phyloP scores from a whole-genome alignment of 2,113 vertebrate genomes.

The Hippolais icterina region DNA sequence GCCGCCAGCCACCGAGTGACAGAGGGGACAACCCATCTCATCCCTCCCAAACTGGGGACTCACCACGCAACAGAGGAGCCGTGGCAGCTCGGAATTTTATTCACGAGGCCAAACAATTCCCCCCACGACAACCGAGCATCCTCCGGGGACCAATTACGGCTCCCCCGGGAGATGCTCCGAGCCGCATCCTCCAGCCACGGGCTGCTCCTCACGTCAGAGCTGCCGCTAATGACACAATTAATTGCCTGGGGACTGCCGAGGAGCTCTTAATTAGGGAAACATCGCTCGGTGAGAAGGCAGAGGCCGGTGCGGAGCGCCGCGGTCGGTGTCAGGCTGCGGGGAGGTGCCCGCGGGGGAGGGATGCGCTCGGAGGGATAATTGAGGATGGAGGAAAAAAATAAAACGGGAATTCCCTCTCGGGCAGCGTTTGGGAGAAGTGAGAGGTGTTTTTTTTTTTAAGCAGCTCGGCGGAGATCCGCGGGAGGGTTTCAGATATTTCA shows the following conservation, averaged over 20 bases:
- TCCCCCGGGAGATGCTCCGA: conserved; percentile 43
- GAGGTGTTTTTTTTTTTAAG: background rate
- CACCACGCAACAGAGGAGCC: conserved; percentile 18
- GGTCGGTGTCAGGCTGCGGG: conserved; percentile 58
- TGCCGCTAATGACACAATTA: conserved; percentile 79
- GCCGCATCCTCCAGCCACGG: conserved; percentile 50
- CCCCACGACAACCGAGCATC: conserved; percentile 70
- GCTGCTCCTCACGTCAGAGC: conserved; percentile 74
- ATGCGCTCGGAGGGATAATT: background rate
- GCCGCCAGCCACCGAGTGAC: background rate
- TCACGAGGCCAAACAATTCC: conserved; percentile 45
- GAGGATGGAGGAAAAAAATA: background rate
- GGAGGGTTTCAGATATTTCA: background rate
- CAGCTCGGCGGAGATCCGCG: background rate
- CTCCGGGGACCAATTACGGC: conserved; percentile 87
- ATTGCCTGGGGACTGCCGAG: conserved; percentile 70
- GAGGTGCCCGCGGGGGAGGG: background rate
- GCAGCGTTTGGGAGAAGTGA: background rate
- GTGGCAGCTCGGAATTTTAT: conserved; percentile 58
- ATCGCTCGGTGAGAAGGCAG: conserved; percentile 38
- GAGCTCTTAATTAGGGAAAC: conserved; percentile 83
- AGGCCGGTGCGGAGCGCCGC: conserved; percentile 19
- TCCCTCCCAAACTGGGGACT: background rate
- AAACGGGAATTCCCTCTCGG: conserved; percentile 22
- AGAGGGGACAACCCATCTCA: background rate